Evolutionary conservation across 2,113 vertebrate genomes (phyloP).

Genomic region (Argyrosomus japonicus): DNA sequence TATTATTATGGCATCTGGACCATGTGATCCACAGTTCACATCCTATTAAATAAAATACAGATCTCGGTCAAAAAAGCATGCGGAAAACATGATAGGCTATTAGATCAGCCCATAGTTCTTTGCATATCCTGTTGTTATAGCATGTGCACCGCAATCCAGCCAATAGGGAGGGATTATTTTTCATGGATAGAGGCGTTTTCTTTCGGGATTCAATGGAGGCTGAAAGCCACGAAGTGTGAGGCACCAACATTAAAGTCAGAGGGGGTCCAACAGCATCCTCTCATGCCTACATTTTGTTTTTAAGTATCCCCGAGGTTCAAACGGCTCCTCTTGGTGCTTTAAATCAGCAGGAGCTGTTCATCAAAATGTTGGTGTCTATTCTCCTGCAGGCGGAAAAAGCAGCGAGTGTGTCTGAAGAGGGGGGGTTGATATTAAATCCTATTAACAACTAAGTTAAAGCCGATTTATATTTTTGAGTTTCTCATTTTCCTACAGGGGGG

Average conservation of each 20-base stretch:
- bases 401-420: neutral
- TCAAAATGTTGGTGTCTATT: constrained; percentile 1
- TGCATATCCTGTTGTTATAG: constrained; percentile 80
- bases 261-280: constrained; percentile 31
- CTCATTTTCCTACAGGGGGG: constrained; percentile 16
- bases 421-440: constrained; percentile 25
- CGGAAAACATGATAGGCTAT: constrained; percentile 64
- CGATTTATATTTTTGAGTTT: constrained; percentile 30
- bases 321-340: neutral
- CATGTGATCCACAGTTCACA: constrained; percentile 24
- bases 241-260: constrained; percentile 32
- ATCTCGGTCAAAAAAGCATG: constrained; percentile 54
- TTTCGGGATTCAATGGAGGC: constrained; percentile 67
- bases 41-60: constrained; percentile 35
- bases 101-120: constrained; percentile 68
- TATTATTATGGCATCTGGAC: constrained; percentile 17
- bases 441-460: constrained; percentile 39
- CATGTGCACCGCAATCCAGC: constrained; percentile 75
- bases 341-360: constrained; percentile 2
- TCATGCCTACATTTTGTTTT: constrained; percentile 3
- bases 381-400: neutral
- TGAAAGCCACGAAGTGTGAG: constrained; percentile 36
- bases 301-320: neutral
- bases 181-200: constrained; percentile 60
- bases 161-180: constrained; percentile 73